Evolutionary conservation across 2,113 vertebrate species (phyloP), one percentile per base, ranked within the genome.

Genomic region (Taxidea taxus): DNA sequence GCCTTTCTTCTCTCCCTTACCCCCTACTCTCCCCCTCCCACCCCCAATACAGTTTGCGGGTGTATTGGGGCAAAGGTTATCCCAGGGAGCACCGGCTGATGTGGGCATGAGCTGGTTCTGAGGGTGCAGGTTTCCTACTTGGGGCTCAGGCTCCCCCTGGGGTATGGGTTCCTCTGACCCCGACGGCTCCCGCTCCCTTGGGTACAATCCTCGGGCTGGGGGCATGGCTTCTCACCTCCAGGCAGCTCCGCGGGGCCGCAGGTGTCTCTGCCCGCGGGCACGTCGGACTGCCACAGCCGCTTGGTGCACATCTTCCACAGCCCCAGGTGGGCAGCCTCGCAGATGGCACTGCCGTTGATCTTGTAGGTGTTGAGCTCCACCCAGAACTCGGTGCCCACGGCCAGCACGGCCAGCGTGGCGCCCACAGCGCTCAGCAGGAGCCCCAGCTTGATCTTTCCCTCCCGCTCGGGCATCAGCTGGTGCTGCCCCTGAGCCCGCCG

Each of bases 361-460:
- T 99, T 99, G 31, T 98, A 97, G 1, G 99, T 99, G 23, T 98
- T 97, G 86, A 99, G 98, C 91, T 99, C 99, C 98, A 99, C 99
- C 99, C 99, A 99, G 98, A 99, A 99, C 97, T 99, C 99, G 0
- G 99, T 99, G 92, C 99, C 99, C 70, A 99, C 99, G 0, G 99
- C 99, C 29, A 99, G 98, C 90, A 99, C 98, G 0, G 99, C 99
- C 87, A 99, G 98, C 13, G 99, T 98, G 11, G 99, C 99, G 10
- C 99, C 99, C 80, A 99, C 98, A 0, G 99, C 96, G 70, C 99
- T 98, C 93, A 99, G 98, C 15, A 99, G 99, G 96, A 99, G 99
- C 0, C 98, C 98, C 97, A 98, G 96, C 98, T 99, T 99, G 83
- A 98, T 98, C 94, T 98, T 99, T 54, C 99, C 99, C 89, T 99